Percentiles rank a stretch among this genome's conserved stretches.
These are phyloP conservation scores for Erythrolamprus reginae DNA, from an alignment of 2,113 vertebrate species.

Conservation along the genomic window DNA sequence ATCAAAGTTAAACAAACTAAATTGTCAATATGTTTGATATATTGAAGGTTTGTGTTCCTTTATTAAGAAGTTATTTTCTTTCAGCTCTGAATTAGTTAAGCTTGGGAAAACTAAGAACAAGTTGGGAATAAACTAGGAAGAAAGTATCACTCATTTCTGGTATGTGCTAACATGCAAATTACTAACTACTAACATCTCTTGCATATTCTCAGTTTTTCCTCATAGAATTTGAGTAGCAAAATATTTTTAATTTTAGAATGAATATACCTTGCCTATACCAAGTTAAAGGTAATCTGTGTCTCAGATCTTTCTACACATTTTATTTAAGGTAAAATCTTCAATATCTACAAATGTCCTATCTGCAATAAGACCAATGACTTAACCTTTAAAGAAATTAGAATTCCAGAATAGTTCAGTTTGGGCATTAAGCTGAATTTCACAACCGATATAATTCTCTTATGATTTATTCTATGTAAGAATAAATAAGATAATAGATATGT, in stretches of 20 bases:
- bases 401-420: neutral
- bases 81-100: neutral
- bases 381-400: neutral
- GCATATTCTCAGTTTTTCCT: neutral
- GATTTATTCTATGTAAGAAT: neutral
- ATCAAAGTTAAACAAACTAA: neutral
- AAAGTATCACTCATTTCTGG: neutral
- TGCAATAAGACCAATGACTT: neutral
- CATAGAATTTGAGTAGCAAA: neutral
- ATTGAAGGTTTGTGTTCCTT: neutral
- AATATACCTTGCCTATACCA: neutral
- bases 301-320: neutral
- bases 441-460: neutral
- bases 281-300: neutral
- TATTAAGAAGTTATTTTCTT: neutral
- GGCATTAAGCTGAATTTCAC: neutral
- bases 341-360: neutral
- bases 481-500: neutral
- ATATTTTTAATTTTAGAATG: neutral
- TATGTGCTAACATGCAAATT: neutral
- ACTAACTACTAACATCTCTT: neutral
- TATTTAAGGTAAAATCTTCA: neutral
- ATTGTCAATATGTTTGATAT: neutral
- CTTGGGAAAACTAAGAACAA: neutral
- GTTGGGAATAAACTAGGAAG: neutral